Evolutionary conservation across 2,888 invertebrate species (phyloP).

Genomic region (Thymelicus acteon): DNA sequence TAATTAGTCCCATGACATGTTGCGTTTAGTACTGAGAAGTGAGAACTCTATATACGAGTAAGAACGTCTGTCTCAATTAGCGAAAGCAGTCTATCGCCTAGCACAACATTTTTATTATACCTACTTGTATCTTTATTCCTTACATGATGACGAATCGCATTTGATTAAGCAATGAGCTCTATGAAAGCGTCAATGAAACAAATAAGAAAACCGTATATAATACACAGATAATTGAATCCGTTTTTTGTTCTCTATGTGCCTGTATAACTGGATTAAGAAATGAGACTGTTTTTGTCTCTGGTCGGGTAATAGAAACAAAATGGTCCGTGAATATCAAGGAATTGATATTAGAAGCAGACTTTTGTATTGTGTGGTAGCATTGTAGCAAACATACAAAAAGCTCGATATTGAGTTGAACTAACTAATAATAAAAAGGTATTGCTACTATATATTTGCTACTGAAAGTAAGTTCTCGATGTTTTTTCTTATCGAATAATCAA

Average conservation of each 20-base stretch:
- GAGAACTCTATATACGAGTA: too few species aligned
- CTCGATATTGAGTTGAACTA: too few species aligned
- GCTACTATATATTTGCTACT: too few species aligned
- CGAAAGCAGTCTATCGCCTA: neutral
- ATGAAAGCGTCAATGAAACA: constrained; percentile 18
- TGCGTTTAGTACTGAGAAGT: too few species aligned
- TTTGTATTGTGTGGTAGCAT: neutral
- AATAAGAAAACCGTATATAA: constrained; percentile 33
- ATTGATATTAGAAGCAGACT: constrained; percentile 19
- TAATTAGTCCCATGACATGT: too few species aligned
- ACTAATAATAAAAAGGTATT: too few species aligned
- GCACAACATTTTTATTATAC: constrained; percentile 19
- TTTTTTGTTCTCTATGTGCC: constrained; percentile 24
- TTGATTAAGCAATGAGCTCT: constrained; percentile 43
- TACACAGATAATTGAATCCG: constrained; percentile 32
- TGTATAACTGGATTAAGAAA: constrained; percentile 35
- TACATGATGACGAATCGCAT: constrained; percentile 39
- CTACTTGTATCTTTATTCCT: constrained; percentile 1
- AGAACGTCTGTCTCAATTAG: too few species aligned
- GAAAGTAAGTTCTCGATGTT: too few species aligned
- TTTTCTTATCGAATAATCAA: too few species aligned
- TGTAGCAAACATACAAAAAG: constrained; percentile 3
- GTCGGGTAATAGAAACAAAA: constrained; percentile 30
- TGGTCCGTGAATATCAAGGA: constrained; percentile 26
- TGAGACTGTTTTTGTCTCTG: constrained; percentile 34